A percentile compares a stretch with the other conserved stretches of the same genome.
These are phyloP conservation scores for Xanthia togata DNA, from an alignment of 2,888 invertebrate genomes.

Conservation along the genomic window DNA sequence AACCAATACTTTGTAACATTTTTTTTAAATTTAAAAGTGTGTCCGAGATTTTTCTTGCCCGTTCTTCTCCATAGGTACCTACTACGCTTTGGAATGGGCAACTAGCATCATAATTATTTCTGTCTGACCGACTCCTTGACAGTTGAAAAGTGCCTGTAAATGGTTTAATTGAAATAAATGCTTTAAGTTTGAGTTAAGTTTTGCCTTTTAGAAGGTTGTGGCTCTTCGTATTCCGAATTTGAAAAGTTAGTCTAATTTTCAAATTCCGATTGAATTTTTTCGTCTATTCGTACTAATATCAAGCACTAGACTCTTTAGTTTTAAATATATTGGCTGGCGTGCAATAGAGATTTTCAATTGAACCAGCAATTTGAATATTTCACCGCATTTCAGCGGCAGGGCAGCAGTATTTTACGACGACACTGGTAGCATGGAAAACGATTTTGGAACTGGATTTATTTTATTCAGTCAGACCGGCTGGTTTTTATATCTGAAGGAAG, in stretches of 20 bases:
- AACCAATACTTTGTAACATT: too few species aligned
- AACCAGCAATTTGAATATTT: slow-evolving; percentile 69
- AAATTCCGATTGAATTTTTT: background rate
- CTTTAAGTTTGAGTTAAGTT: slow-evolving; percentile 10
- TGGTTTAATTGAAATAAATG: too few species aligned
- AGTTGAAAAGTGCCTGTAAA: too few species aligned
- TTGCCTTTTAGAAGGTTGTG: slow-evolving; percentile 40
- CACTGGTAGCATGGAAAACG: slow-evolving; percentile 56
- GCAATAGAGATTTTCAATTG: slow-evolving; percentile 64
- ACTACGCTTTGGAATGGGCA: too few species aligned
- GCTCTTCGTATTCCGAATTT: slow-evolving; percentile 8
- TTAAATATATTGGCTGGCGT: slow-evolving; percentile 53
- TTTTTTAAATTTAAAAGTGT: too few species aligned
- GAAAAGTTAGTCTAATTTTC: background rate
- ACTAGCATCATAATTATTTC: too few species aligned
- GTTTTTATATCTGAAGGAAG: slow-evolving; percentile 59
- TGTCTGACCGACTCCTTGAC: too few species aligned
- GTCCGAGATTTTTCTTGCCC: too few species aligned
- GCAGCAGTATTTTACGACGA: slow-evolving; percentile 67
- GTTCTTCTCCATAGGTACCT: too few species aligned
- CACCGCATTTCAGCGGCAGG: slow-evolving; percentile 60
- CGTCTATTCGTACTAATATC: slow-evolving; percentile 8
- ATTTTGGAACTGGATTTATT: slow-evolving; percentile 62
- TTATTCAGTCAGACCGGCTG: slow-evolving; percentile 62
- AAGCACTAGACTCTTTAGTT: slow-evolving; percentile 24